Evolutionary conservation across 2,888 invertebrate genomes (phyloP).

Genomic region (Hoplodrina ambigua): DNA sequence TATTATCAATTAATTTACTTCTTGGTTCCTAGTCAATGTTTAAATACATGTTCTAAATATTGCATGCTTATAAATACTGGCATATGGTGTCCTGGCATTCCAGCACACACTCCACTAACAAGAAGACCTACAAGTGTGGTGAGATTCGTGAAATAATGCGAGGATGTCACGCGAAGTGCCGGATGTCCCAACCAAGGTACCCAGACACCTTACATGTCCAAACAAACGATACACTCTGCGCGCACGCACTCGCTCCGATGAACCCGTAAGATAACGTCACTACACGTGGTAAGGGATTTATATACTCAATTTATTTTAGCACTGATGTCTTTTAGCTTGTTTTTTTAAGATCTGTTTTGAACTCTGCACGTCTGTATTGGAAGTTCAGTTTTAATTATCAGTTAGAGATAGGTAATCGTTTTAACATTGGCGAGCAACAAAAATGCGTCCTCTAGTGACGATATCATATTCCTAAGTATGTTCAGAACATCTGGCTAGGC

Average conservation of each 20-base stretch:
- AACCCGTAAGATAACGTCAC: constrained; percentile 58
- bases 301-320: constrained; percentile 61
- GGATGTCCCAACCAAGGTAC: constrained; percentile 56
- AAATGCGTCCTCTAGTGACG: background rate
- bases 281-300: constrained; percentile 62
- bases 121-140: constrained; percentile 59
- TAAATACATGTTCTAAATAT: constrained; percentile 7
- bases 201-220: constrained; percentile 55
- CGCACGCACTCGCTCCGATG: constrained; percentile 57
- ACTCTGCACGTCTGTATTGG: background rate
- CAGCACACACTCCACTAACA: constrained; percentile 52
- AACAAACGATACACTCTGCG: constrained; percentile 54
- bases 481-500: background rate
- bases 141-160: constrained; percentile 59
- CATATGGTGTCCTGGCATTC: constrained; percentile 50
- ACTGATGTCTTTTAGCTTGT: constrained; percentile 1
- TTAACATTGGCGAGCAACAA: too few species aligned
- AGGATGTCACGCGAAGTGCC: constrained; percentile 66
- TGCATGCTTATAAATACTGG: background rate
- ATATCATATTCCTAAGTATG: background rate
- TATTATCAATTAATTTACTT: too few species aligned
- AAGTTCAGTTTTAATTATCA: constrained; percentile 35
- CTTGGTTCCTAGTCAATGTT: background rate
- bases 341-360: background rate
- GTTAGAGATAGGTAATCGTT: background rate